Base-by-base conservation (phyloP, 2,113 vertebrate genomes). In the Agelaius phoeniceus region DNA sequence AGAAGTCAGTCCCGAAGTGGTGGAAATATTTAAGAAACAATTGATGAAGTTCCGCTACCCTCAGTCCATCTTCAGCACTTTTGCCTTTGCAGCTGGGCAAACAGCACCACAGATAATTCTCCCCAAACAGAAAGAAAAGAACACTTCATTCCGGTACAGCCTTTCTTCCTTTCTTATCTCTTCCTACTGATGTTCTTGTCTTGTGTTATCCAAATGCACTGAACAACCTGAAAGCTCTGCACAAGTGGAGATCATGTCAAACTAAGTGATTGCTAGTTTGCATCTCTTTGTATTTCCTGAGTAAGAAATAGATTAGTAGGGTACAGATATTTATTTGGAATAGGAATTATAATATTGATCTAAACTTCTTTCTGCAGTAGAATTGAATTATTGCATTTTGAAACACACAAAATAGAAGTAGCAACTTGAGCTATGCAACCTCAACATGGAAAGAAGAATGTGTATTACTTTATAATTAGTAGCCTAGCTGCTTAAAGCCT, bases 1-100 rank as follows among this genome's bases (percentile, higher is more conserved):
- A 96, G 99, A 99, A 98, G 99, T 99, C 65, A 99, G 98, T 91
- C 98, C 99, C 2, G 99, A 99, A 97, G 98, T 98, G 97, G 99
- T 99, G 88, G 99, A 99, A 97, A 98, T 99, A 97, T 99, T 99
- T 97, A 99, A 98, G 97, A 99, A 99, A 48, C 99, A 99, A 77
- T 93, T 99, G 58, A 99, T 98, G 98, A 99, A 99, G 97, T 98
- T 99, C 94, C 99, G 99, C 94, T 99, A 99, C 79, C 99, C 99
- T 66, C 99, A 99, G 24, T 99, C 99, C 92, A 98, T 99, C 98
- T 99, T 99, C 96, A 99, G 98, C 97, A 98, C 98, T 63, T 99
- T 99, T 82, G 99, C 99, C 41, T 99, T 99, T 86, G 99, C 99
- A 59, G 98, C 99, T 82, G 99, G 99, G 94, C 99, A 99, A 89